Percentiles rank a stretch among this genome's conserved stretches.
Conservation (phyloP, 1,140 invertebrate genomes). For the Lepidurus couesii region DNA sequence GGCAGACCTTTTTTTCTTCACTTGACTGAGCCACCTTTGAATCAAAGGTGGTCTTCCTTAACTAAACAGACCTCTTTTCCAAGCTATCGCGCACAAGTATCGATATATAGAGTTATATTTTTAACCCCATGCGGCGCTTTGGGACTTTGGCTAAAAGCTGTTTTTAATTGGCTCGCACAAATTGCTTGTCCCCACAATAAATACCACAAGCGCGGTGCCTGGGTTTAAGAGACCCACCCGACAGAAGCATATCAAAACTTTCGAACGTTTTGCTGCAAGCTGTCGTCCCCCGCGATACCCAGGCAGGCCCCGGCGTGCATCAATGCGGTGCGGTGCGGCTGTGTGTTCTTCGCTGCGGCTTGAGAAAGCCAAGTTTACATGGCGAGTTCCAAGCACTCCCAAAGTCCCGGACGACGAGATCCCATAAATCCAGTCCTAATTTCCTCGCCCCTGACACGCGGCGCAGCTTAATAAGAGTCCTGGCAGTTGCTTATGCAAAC, state of each 20-base stretch:
- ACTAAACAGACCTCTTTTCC: background rate
- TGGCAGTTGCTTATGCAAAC: slow-evolving; percentile 21
- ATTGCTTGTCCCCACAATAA: background rate
- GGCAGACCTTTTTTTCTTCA: slow-evolving; percentile 1
- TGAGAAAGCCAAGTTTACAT: background rate
- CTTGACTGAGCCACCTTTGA: background rate
- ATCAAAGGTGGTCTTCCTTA: background rate
- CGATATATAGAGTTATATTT: background rate
- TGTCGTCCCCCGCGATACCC: background rate
- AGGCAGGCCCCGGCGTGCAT: background rate
- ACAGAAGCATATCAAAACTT: background rate
- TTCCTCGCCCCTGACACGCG: slow-evolving; percentile 12
- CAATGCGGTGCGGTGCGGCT: background rate
- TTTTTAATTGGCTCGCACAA: slow-evolving; percentile 3
- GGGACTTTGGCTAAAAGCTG: slow-evolving; percentile 2
- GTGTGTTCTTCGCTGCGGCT: background rate
- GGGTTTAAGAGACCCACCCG: background rate
- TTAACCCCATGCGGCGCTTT: background rate
- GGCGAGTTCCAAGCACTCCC: background rate
- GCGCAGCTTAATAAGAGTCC: slow-evolving; percentile 21
- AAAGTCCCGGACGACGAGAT: slow-evolving; percentile 1
- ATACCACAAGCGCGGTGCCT: slow-evolving; percentile 9
- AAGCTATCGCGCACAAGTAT: background rate
- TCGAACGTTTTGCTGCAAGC: background rate
- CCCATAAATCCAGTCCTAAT: slow-evolving; percentile 19